These are phyloP conservation scores for Euzetes globulus DNA, from an alignment of 2,888 invertebrate species.

Conservation along the genomic window DNA sequence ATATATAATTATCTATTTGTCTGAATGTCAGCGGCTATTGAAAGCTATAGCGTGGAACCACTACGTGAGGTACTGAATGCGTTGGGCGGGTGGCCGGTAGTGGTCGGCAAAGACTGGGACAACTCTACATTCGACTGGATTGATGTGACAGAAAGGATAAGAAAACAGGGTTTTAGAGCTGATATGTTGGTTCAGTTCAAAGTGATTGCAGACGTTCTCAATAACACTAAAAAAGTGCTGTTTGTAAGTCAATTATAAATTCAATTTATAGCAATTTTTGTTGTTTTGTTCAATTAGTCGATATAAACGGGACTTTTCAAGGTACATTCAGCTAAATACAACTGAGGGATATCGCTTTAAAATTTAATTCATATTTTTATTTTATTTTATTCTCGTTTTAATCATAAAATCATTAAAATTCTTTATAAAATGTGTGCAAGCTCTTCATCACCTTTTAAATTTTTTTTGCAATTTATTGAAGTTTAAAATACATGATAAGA, in stretches of 20 bases:
- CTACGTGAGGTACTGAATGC: constrained; percentile 5
- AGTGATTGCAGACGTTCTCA: constrained; percentile 36
- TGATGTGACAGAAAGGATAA: constrained; percentile 21
- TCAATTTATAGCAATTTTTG: too few species aligned
- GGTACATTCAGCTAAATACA: too few species aligned
- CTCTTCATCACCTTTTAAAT: background rate
- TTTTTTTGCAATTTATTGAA: background rate
- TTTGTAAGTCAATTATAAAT: constrained; percentile 18
- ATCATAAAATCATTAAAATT: background rate
- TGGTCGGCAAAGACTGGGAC: constrained; percentile 25
- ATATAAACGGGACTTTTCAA: background rate
- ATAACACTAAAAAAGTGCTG: constrained; percentile 32
- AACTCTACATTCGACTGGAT: constrained; percentile 62
- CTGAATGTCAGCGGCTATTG: constrained; percentile 26
- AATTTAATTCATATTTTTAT: background rate
- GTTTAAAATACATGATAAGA: too few species aligned
- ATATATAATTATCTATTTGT: too few species aligned
- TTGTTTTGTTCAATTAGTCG: background rate
- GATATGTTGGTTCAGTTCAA: constrained; percentile 35
- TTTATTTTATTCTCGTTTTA: background rate
- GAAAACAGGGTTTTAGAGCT: constrained; percentile 30
- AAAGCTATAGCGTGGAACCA: constrained; percentile 28
- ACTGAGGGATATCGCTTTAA: background rate
- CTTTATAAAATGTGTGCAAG: too few species aligned
- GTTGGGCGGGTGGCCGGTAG: constrained; percentile 35